phyloP scores from a whole-genome alignment of 2,797 vertebrate genomes.

The Natrix natrix region DNA sequence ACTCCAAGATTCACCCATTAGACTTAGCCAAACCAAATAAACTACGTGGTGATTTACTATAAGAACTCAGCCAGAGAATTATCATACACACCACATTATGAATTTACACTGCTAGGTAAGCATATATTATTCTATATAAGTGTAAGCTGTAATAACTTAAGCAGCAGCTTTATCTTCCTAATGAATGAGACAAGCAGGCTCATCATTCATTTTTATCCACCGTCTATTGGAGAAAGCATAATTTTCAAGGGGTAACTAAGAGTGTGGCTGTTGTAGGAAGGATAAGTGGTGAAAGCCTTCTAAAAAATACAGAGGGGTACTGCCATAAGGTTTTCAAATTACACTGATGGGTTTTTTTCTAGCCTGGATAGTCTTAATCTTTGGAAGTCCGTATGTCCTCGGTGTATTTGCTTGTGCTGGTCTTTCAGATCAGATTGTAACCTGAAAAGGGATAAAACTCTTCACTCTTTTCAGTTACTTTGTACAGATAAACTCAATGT shows the following conservation, averaged over 20 bases:
- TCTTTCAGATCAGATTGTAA: background rate
- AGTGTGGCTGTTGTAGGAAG: background rate
- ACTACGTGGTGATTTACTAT: slow-evolving; percentile 3
- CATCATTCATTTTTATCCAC: background rate
- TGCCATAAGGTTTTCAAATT: background rate
- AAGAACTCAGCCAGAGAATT: background rate
- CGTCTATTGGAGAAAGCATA: background rate
- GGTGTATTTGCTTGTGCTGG: background rate
- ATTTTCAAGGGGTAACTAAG: background rate
- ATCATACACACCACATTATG: background rate
- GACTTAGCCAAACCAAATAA: background rate
- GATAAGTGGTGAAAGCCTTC: background rate
- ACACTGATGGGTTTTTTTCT: background rate
- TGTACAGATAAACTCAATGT: background rate
- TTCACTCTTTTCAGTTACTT: background rate
- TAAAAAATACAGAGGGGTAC: background rate
- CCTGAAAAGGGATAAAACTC: background rate
- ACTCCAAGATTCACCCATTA: background rate
- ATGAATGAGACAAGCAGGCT: background rate
- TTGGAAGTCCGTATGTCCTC: background rate
- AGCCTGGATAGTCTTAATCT: background rate
- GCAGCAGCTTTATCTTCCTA: background rate
- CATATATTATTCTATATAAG: background rate
- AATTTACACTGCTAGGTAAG: background rate
- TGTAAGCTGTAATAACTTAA: background rate